Base-by-base conservation (phyloP, 35 echinoderm and acorn worm species). In the Strongylocentrotus purpuratus region DNA sequence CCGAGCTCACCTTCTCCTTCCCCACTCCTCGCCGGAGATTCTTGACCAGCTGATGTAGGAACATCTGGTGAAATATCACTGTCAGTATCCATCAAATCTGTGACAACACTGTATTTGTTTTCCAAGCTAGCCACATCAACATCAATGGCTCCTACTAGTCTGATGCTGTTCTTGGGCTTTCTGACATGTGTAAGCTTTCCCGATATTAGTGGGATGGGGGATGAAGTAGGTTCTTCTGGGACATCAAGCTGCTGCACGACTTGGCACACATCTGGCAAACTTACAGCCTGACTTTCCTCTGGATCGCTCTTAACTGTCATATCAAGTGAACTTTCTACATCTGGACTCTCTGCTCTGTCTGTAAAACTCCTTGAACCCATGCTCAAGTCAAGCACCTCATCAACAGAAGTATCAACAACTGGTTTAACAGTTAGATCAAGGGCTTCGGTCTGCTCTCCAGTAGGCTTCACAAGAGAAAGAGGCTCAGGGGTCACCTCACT, bases 101-200 rank as follows among this genome's bases (percentile, higher is more conserved):
- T 93, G 13, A 93, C 91, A 48, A 93, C 91, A 58, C 91, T 93
- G 46, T 93, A 93, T 45, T 93, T 93, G n/a, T 93, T 93, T 46
- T 93, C 91, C 46, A 93, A 33, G 46, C 91, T 93, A 45, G 91
- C 45, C 2, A 93, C 91, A 93, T 93, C 91, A 0, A 93, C 91
- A 93, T 93, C 91, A 58, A 93, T 93, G 4, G 91, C 91, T 31
- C 91, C 91, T 46, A 93, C 91, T 4, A 93, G 91, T 31, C 91
- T 33, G 20, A 93, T 93, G 91, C 91, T 93, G 28, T 93, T 93
- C 91, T 93, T 93, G 17, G 48, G 31, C 48, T 93, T 93, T 58
- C 91, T 47, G n/a, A 58, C 45, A 46, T 47, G 91, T 25, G 48
- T 46, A 33, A 46, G 87, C 45, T 89, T 46, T 46, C 4, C 87